These are phyloP conservation scores for Muraenolepis orangiensis DNA, from an alignment of 2,797 vertebrate species.

Conservation along the genomic window DNA sequence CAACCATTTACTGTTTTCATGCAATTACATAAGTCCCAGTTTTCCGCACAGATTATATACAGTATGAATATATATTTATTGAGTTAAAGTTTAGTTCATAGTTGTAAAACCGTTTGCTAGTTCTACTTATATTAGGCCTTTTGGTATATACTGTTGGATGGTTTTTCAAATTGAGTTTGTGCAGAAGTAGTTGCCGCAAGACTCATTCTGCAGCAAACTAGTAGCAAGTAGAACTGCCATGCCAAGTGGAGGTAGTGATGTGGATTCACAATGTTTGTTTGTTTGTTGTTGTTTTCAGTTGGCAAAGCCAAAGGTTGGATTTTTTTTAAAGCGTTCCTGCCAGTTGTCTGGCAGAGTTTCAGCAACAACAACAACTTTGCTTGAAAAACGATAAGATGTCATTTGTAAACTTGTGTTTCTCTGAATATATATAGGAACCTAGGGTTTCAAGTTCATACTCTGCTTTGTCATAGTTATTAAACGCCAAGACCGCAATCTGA, in stretches of 20 bases:
- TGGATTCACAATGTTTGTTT: conserved; percentile 5
- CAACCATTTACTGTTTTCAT: neutral
- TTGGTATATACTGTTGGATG: neutral
- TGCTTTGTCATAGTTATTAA: neutral
- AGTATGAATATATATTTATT: neutral
- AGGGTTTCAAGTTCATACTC: neutral
- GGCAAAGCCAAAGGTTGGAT: conserved; percentile 24
- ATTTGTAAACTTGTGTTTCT: conserved; percentile 18
- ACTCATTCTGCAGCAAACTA: conserved; percentile 30
- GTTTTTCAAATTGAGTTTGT: conserved; percentile 3
- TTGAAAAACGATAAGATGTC: conserved; percentile 22
- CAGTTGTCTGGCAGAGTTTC: conserved; percentile 25
- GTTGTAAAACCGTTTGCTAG: neutral
- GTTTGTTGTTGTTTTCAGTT: conserved; percentile 46
- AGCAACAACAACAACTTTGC: conserved; percentile 5
- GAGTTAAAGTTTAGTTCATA: neutral
- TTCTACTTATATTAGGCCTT: conserved; percentile 3
- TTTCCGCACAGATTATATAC: neutral
- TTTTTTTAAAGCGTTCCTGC: conserved; percentile 6
- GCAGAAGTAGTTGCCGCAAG: conserved; percentile 14
- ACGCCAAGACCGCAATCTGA: neutral
- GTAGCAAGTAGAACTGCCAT: conserved; percentile 26
- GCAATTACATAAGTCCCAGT: neutral
- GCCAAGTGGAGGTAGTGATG: conserved; percentile 22
- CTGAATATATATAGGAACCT: neutral